These are phyloP conservation scores for Pterobdella sp. DNA, from an alignment of 2,888 invertebrate genomes.

Conservation along the genomic window DNA sequence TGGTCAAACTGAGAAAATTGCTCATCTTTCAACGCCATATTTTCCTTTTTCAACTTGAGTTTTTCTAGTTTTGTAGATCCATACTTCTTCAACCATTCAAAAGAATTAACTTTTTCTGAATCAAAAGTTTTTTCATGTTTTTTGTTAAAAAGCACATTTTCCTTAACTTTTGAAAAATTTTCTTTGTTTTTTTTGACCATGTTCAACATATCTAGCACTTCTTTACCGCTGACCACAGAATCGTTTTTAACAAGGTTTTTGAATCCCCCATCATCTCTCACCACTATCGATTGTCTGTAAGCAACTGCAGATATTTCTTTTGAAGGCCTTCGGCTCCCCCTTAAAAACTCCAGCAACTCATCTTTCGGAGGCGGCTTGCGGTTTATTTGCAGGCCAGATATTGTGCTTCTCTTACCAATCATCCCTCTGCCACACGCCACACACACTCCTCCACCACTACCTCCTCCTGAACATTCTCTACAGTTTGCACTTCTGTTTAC, in stretches of 20 bases:
- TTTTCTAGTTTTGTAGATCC: neutral
- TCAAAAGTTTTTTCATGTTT: neutral
- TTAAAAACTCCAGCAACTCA: conserved; percentile 13
- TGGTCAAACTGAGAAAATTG: neutral
- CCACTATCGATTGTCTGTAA: conserved; percentile 22
- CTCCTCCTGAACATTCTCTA: neutral
- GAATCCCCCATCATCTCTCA: conserved; percentile 22
- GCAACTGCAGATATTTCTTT: conserved; percentile 23
- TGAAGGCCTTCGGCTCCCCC: conserved; percentile 7
- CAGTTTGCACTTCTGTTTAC: neutral
- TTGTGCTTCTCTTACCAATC: neutral
- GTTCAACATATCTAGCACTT: neutral
- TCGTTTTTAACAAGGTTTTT: neutral
- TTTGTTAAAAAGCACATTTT: neutral
- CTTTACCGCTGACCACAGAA: neutral
- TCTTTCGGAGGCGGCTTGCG: neutral
- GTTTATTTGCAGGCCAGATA: neutral
- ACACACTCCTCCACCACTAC: conserved; percentile 4
- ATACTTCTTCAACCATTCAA: conserved; percentile 7
- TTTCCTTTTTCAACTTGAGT: neutral
- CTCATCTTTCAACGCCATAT: neutral
- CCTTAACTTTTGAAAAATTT: neutral
- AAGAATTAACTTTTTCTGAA: neutral
- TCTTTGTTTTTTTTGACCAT: neutral
- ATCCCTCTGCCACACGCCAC: neutral